Percentiles rank a stretch among this genome's conserved stretches.
Evolutionary conservation across 2,113 vertebrate genomes (phyloP).

Genomic region (Mystacornis crossleyi): DNA sequence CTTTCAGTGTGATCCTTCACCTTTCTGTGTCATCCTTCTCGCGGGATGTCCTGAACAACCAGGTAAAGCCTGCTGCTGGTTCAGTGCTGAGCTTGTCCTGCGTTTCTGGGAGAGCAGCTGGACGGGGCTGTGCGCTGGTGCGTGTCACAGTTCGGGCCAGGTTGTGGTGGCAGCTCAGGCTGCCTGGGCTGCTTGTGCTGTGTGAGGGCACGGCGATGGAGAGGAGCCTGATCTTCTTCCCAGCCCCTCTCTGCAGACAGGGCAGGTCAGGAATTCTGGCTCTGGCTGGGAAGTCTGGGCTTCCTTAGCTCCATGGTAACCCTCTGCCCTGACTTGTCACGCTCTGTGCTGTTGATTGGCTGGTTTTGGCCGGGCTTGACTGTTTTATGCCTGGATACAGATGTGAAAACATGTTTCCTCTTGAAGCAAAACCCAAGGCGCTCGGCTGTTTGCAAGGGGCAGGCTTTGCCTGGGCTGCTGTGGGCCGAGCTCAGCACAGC

Average conservation of each 20-base stretch:
- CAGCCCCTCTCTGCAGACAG: neutral
- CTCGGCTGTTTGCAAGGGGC: fast-evolving
- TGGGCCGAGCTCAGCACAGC: neutral
- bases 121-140: neutral
- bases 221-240: neutral
- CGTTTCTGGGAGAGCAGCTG: neutral
- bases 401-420: neutral
- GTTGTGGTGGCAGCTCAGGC: neutral
- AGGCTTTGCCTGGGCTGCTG: neutral
- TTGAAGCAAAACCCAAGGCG: neutral
- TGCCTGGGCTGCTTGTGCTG: neutral
- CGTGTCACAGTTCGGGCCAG: fast-evolving
- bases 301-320: neutral
- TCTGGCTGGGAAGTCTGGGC: neutral
- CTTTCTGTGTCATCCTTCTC: neutral
- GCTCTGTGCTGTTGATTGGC: neutral
- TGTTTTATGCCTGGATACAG: neutral
- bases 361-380: neutral
- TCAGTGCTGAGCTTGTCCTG: neutral
- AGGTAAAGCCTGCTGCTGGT: neutral
- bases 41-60: fast-evolving
- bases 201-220: fast-evolving
- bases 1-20: neutral
- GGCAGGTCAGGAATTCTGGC: neutral
- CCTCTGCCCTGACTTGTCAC: neutral